Evolutionary conservation across 2,797 vertebrate species (phyloP).

Genomic region (Catostomus latipinnis): DNA sequence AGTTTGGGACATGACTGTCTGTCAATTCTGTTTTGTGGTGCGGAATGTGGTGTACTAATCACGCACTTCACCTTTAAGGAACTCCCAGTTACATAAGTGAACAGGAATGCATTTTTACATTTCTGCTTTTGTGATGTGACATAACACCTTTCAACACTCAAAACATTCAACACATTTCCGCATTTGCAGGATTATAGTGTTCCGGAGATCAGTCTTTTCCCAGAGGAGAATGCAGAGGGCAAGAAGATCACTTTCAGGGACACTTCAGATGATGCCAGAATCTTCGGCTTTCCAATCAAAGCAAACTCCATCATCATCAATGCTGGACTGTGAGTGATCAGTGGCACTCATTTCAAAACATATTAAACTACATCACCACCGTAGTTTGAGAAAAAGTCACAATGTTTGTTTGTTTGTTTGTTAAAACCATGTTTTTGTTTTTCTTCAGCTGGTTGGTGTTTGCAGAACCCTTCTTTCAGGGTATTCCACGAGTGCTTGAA

Average conservation of each 20-base stretch:
- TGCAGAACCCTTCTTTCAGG: constrained; percentile 89
- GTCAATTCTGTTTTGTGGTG: too few species aligned
- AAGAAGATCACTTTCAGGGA: constrained; percentile 82
- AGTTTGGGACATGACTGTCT: too few species aligned
- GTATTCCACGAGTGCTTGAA: constrained; percentile 86
- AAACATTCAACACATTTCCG: neutral
- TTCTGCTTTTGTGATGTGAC: neutral
- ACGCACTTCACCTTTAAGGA: neutral
- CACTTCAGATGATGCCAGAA: constrained; percentile 83
- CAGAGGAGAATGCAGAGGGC: constrained; percentile 86
- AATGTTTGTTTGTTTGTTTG: too few species aligned
- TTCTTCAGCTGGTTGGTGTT: constrained; percentile 90
- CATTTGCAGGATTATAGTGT: constrained; percentile 84
- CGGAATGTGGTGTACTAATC: too few species aligned
- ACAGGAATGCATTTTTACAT: neutral
- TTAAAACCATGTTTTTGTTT: neutral
- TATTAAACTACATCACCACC: neutral
- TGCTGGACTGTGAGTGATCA: constrained; percentile 87
- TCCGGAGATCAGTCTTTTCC: constrained; percentile 88
- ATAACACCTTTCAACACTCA: neutral
- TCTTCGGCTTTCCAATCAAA: constrained; percentile 80
- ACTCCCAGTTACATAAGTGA: neutral
- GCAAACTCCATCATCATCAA: constrained; percentile 90
- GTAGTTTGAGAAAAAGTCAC: too few species aligned
- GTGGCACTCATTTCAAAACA: neutral